A percentile compares a stretch with the other conserved stretches of the same genome.
phyloP scores from a whole-genome alignment of 2,113 vertebrate genomes.

The Rutilus rutilus region DNA sequence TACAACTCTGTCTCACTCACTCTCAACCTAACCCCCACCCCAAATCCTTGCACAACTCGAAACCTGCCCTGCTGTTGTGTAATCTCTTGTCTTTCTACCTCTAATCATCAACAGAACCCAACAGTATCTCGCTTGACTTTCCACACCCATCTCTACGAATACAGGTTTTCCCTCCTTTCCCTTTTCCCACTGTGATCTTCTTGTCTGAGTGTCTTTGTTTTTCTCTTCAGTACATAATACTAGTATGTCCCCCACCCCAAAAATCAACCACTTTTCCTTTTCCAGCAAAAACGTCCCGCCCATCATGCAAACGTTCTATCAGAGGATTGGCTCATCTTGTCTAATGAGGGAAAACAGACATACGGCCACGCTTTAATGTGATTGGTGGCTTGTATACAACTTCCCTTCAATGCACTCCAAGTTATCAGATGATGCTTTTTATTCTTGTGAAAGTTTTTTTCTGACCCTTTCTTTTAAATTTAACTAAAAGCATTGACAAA shows the following conservation, averaged over 20 bases:
- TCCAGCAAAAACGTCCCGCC: conserved; percentile 59
- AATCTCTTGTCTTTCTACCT: conserved; percentile 38
- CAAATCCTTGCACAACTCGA: conserved; percentile 42
- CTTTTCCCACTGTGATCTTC: not conserved
- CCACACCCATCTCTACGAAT: not conserved
- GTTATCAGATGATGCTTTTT: not conserved
- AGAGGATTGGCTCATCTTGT: conserved; percentile 18
- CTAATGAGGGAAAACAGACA: conserved; percentile 43
- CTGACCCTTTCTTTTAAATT: not conserved
- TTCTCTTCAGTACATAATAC: not conserved
- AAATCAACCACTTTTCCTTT: conserved; percentile 69
- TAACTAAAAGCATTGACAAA: not conserved
- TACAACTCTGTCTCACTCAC: conserved; percentile 35
- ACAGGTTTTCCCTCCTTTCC: not conserved
- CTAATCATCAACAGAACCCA: conserved; percentile 30
- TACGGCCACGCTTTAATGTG: not conserved
- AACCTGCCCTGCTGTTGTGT: conserved; percentile 50
- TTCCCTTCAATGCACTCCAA: not conserved
- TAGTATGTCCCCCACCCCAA: not conserved
- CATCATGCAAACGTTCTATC: conserved; percentile 60
- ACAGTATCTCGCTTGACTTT: not conserved
- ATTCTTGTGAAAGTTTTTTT: not conserved
- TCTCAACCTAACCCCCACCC: conserved; percentile 6
- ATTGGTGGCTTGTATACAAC: not conserved
- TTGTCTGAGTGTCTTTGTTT: not conserved